Evolutionary conservation across 2,113 vertebrate genomes (phyloP), one percentile per base, ranked within the genome.

Genomic region (Thymallus thymallus): DNA sequence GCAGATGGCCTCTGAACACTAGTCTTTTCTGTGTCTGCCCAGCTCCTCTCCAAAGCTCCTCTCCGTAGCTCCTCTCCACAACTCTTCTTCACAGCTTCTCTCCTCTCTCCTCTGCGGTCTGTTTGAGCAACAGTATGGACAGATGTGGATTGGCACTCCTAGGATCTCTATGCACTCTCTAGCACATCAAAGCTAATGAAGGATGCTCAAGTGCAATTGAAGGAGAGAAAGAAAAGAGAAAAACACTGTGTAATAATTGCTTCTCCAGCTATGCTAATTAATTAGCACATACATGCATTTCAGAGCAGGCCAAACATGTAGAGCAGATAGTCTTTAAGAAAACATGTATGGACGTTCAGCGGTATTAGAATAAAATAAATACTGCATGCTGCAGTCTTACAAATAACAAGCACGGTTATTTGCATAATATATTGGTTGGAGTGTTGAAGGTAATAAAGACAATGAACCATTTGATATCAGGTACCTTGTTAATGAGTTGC

Each of bases 231-330:
- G 32, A 64, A 26, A 3, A 58, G 61, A 66, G 30, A 70, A 64
- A 76, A 78, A 5, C 35, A 41, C 35, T 10, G 2, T 41, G 35
- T 41, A 66, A 77, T 91, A 91, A 92, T 92, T 91, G 86, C 87
- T 90, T 89, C 89, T 89, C 84, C 84, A 86, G 85, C 86, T 88
- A 85, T 90, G 89, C 84, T 90, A 89, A 91, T 93, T 92, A 91
- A 92, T 92, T 91, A 92, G 89, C 88, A 90, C 81, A 89, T 87
- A 92, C 83, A 86, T 85, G 84, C 88, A 82, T 87, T 88, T 86
- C 75, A 74, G 82, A 84, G 86, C 82, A 45, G 88, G 86, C 91
- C 87, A 90, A 81, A 90, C 86, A 87, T 80, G 74, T 79, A 63
- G 73, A 83, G 84, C 88, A 88, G 86, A 88, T 87, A 86, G 85